Evolutionary conservation across 2,113 vertebrate species (phyloP).

Genomic region (Protobothrops mucrosquamatus): DNA sequence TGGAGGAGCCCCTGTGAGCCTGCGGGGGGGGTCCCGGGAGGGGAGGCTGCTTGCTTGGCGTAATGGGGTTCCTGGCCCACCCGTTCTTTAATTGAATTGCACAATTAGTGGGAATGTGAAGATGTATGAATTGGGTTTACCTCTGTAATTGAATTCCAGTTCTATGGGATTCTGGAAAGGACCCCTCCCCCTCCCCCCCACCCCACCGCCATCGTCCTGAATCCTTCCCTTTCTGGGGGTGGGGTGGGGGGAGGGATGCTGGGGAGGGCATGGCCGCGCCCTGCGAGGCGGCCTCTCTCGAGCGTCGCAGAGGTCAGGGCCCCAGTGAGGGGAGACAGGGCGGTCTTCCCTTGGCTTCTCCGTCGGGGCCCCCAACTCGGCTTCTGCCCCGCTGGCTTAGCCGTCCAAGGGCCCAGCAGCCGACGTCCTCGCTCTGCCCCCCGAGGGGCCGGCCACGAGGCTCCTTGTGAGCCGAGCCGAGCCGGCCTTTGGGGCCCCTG

Average conservation of each 20-base stretch:
- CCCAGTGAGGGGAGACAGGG: neutral
- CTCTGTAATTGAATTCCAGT: slow-evolving; percentile 64
- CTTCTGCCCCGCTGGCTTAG: too few relatives aligned
- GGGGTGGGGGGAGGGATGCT: neutral
- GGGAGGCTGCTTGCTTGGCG: slow-evolving; percentile 59
- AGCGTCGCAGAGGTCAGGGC: neutral
- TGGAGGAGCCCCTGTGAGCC: neutral
- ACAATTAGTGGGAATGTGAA: slow-evolving; percentile 65
- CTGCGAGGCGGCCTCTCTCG: neutral
- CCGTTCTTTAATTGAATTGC: slow-evolving; percentile 69
- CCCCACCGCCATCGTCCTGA: neutral
- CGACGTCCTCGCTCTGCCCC: neutral
- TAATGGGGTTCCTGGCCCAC: slow-evolving; percentile 58
- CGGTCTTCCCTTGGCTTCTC: neutral
- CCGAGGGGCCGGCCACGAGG: neutral
- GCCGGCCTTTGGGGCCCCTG: neutral
- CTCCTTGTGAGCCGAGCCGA: neutral
- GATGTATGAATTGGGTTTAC: slow-evolving; percentile 63
- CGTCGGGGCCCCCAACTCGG: too few relatives aligned
- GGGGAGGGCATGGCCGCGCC: neutral
- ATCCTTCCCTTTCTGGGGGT: neutral
- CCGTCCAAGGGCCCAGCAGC: neutral
- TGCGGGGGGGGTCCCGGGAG: neutral
- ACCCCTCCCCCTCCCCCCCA: slow-evolving; percentile 25
- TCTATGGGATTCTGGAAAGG: slow-evolving; percentile 60